Conservation (phyloP, 2,797 vertebrate species). For the Scomberomorus guttatus region DNA sequence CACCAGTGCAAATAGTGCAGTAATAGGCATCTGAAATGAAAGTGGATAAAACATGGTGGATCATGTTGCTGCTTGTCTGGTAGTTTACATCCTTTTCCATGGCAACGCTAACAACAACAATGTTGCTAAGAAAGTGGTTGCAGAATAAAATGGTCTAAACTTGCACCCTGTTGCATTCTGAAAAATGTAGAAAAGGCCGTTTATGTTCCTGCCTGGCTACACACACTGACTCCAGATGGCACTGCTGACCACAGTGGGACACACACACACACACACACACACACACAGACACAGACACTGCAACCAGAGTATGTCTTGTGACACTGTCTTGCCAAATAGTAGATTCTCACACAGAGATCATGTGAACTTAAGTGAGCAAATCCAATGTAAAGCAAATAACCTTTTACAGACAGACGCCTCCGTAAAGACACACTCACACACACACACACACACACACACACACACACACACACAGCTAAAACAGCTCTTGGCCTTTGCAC, state of each 20-base stretch:
- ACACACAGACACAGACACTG: slow-evolving; percentile 31
- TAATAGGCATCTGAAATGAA: background rate
- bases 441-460: slow-evolving; percentile 14
- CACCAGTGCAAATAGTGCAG: background rate
- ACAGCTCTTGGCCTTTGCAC: slow-evolving; percentile 51
- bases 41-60: slow-evolving; percentile 13
- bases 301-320: slow-evolving; percentile 57
- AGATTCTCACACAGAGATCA: slow-evolving; percentile 57
- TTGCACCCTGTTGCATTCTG: background rate
- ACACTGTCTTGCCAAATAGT: slow-evolving; percentile 58
- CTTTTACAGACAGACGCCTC: slow-evolving; percentile 8
- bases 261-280: slow-evolving; percentile 33
- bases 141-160: background rate
- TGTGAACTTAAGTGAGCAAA: slow-evolving; percentile 58
- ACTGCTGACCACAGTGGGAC: slow-evolving; percentile 7
- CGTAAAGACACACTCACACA: slow-evolving; percentile 1
- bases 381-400: slow-evolving; percentile 39
- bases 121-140: background rate
- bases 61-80: slow-evolving; percentile 17
- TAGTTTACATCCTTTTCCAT: slow-evolving; percentile 16
- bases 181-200: slow-evolving; percentile 16
- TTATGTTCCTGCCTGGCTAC: slow-evolving; percentile 4
- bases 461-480: background rate
- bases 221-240: slow-evolving; percentile 35
- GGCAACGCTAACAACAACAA: slow-evolving; percentile 13